Percentiles rank a stretch among this genome's conserved stretches.
These are phyloP conservation scores for Plestiodon gilberti DNA, from an alignment of 2,113 vertebrate species.

Conservation along the genomic window DNA sequence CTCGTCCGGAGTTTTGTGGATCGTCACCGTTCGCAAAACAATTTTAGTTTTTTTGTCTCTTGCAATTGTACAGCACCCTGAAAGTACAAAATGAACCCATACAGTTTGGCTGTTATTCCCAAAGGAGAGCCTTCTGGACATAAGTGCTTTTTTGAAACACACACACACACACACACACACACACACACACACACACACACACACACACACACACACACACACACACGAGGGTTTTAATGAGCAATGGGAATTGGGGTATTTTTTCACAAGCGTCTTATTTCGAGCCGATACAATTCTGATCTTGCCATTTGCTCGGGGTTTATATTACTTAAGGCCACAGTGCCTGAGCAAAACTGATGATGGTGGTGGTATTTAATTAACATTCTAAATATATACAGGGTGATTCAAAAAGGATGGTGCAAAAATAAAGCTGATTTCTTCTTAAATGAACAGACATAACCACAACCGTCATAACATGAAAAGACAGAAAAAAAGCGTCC, in stretches of 20 bases:
- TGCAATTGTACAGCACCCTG: neutral
- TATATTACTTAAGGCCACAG: neutral
- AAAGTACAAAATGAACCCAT: neutral
- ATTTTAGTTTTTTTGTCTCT: neutral
- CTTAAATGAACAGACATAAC: too few species aligned
- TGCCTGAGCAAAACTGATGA: too few species aligned
- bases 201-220: too few species aligned
- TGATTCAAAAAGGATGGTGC: too few species aligned
- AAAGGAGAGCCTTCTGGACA: neutral
- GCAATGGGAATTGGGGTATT: neutral
- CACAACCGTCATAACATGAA: too few species aligned
- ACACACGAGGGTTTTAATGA: neutral
- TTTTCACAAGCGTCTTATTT: neutral
- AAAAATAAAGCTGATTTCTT: too few species aligned
- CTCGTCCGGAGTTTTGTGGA: neutral
- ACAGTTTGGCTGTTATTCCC: neutral
- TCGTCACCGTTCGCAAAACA: neutral
- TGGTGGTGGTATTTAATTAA: too few species aligned
- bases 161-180: too few species aligned
- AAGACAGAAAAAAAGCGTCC: too few species aligned
- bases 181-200: too few species aligned
- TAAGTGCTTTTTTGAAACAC: neutral
- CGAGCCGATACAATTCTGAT: neutral
- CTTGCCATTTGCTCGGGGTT: neutral
- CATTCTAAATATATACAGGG: too few species aligned